Percentiles rank a stretch among this genome's conserved stretches.
These are phyloP conservation scores for Alligator mississippiensis DNA, from an alignment of 2,113 vertebrate species.

Conservation along the genomic window DNA sequence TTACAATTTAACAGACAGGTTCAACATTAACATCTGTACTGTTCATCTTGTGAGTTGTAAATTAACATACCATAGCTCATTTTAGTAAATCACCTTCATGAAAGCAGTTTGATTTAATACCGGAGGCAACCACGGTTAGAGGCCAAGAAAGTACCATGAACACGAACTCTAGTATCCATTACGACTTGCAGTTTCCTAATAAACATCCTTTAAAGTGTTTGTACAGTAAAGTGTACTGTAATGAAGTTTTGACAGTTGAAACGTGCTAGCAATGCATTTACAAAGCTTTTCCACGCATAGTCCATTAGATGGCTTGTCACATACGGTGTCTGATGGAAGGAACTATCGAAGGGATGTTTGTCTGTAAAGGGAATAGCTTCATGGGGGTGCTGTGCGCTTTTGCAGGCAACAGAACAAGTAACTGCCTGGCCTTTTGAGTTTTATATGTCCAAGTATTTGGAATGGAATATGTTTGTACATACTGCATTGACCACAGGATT, in stretches of 20 bases:
- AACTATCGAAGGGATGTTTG: neutral
- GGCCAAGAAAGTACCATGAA: slow-evolving; percentile 73
- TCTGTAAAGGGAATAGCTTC: slow-evolving; percentile 26
- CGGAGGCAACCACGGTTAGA: slow-evolving; percentile 78
- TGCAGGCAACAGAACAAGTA: slow-evolving; percentile 27
- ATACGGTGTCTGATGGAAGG: slow-evolving; percentile 33
- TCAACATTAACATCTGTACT: slow-evolving; percentile 78
- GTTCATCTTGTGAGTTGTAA: slow-evolving; percentile 84
- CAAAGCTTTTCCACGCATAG: slow-evolving; percentile 32
- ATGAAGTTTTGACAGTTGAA: slow-evolving; percentile 76
- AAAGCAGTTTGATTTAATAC: slow-evolving; percentile 77
- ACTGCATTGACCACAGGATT: slow-evolving; percentile 39
- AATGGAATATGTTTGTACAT: slow-evolving; percentile 26
- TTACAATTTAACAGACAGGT: slow-evolving; percentile 82
- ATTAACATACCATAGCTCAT: slow-evolving; percentile 80
- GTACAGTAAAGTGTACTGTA: slow-evolving; percentile 78
- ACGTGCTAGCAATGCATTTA: slow-evolving; percentile 50
- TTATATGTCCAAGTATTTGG: slow-evolving; percentile 43
- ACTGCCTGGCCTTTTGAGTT: slow-evolving; percentile 27
- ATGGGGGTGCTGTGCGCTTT: slow-evolving; percentile 36
- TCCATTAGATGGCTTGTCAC: slow-evolving; percentile 43
- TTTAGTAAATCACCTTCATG: slow-evolving; percentile 78
- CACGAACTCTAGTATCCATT: slow-evolving; percentile 75
- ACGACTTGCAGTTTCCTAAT: slow-evolving; percentile 79
- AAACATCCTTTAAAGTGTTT: slow-evolving; percentile 82